Percentiles rank a stretch among this genome's conserved stretches.
phyloP scores from a whole-genome alignment of 2,797 vertebrate species.

The Podargus strigoides region DNA sequence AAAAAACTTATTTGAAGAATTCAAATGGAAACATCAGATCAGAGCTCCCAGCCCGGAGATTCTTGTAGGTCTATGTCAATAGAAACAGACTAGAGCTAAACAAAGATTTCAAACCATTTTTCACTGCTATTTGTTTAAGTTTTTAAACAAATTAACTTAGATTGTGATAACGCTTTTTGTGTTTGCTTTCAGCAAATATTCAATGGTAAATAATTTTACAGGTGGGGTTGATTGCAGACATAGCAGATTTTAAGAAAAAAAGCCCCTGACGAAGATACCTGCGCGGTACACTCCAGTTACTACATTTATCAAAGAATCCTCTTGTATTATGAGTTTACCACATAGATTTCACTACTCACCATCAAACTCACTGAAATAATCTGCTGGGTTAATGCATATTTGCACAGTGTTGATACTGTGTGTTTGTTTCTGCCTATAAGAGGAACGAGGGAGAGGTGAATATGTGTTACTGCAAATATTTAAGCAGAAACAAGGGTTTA shows the following conservation, averaged over 20 bases:
- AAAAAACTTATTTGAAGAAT: neutral
- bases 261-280: neutral
- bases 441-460: neutral
- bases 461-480: neutral
- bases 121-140: neutral
- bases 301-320: neutral
- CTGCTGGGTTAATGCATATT: neutral
- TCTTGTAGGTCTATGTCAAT: neutral
- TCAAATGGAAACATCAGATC: neutral
- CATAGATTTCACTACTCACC: neutral
- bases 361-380: neutral
- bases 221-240: neutral
- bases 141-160: neutral
- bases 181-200: slow-evolving; percentile 4
- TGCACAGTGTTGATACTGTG: neutral
- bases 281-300: neutral
- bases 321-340: neutral
- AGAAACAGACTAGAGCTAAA: neutral
- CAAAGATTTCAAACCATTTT: neutral
- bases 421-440: neutral
- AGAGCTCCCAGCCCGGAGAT: neutral
- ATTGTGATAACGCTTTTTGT: neutral
- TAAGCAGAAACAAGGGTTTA: neutral
- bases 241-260: neutral
- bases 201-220: neutral